These are phyloP conservation scores for Papio anubis DNA, from an alignment of 2,113 vertebrate species.

Conservation along the genomic window DNA sequence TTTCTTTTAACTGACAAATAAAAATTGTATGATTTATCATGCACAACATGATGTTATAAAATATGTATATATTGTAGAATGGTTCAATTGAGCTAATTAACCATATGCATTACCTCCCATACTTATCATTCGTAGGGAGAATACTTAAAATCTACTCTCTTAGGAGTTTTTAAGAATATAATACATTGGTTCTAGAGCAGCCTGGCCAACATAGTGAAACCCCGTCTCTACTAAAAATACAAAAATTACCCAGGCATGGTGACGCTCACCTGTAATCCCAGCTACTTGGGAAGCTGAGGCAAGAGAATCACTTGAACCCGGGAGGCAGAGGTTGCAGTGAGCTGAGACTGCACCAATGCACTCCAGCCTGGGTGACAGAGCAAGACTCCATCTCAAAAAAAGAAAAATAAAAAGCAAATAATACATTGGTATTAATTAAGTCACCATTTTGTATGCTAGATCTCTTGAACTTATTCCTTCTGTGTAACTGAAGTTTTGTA, in stretches of 20 bases:
- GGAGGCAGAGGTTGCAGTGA: too few relatives aligned
- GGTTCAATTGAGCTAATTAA: background rate
- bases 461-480: background rate
- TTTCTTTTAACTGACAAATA: background rate
- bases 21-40: background rate
- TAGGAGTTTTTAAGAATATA: background rate
- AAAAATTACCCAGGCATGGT: too few relatives aligned
- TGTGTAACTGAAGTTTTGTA: background rate
- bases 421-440: background rate
- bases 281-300: too few relatives aligned
- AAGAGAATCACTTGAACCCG: too few relatives aligned
- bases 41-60: background rate
- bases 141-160: background rate
- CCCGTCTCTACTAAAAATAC: too few relatives aligned
- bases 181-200: too few relatives aligned
- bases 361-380: too few relatives aligned
- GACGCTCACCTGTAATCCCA: too few relatives aligned
- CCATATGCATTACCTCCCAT: background rate
- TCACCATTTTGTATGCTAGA: background rate
- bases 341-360: too few relatives aligned
- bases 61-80: background rate
- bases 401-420: too few relatives aligned
- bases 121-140: background rate
- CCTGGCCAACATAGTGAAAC: too few relatives aligned
- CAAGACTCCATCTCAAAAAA: too few relatives aligned